Percentiles rank a stretch among this genome's conserved stretches.
These are phyloP conservation scores for Nestor notabilis DNA, from an alignment of 2,113 vertebrate species.

Conservation along the genomic window DNA sequence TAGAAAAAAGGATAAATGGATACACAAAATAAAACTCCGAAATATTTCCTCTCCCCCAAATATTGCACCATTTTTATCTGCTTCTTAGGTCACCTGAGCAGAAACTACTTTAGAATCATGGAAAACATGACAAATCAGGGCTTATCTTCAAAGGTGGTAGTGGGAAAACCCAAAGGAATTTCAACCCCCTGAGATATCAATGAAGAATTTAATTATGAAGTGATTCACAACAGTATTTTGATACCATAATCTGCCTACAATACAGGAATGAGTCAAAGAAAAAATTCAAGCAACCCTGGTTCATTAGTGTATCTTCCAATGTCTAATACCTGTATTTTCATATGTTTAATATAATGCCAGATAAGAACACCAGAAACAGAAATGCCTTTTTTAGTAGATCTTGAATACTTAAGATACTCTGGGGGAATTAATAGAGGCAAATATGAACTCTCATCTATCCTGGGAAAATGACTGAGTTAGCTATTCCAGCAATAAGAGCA, in stretches of 20 bases:
- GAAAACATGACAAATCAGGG: not conserved
- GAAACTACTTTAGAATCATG: not conserved
- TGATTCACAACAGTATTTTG: conserved; percentile 23
- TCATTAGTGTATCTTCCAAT: not conserved
- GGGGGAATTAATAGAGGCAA: not conserved
- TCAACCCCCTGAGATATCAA: not conserved
- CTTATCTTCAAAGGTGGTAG: conserved; percentile 49
- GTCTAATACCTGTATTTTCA: not conserved
- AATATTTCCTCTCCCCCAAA: not conserved
- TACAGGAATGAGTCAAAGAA: not conserved
- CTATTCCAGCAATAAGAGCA: not conserved
- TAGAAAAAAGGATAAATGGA: not conserved
- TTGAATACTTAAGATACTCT: not conserved
- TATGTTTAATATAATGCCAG: not conserved
- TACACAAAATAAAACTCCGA: not conserved
- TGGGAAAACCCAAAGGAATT: conserved; percentile 50
- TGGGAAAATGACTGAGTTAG: not conserved
- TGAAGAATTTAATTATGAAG: conserved; percentile 47
- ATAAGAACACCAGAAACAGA: not conserved
- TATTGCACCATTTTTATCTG: not conserved
- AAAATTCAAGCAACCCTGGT: not conserved
- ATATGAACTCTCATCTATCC: not conserved
- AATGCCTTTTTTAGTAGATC: not conserved
- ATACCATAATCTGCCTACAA: not conserved
- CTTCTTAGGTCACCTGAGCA: not conserved